Base-by-base conservation (phyloP, 2,888 invertebrate genomes). In the Drosophila meridionalis region DNA sequence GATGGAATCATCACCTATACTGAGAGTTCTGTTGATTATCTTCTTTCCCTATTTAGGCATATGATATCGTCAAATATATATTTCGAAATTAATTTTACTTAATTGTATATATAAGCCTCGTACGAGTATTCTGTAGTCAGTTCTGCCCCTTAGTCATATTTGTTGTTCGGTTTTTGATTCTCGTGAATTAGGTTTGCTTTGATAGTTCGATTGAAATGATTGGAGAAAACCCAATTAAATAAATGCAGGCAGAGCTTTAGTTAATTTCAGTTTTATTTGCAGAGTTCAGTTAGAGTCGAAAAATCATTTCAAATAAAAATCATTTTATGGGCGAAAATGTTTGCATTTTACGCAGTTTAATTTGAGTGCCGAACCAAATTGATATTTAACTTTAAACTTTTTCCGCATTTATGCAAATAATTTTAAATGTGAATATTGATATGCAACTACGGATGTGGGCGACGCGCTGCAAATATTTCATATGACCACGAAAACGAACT, bases 221-320 rank as follows among this genome's bases (percentile, higher is more conserved):
- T 78, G 74, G 63, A 74, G 71, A 36, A 69, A 75, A 66, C 57
- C 75, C 45, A 78, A 78, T 78, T 75, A 78, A 75, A 61, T 60
- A 75, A 78, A 58, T 63, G 63, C 43, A 63, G 3, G 26, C 4
- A 20, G 4, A 38, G 53, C n/a, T 38, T 47, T 43, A 63, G 38
- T 57, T 52, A 11, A 53, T 57, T 66, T 53, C 28, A 8, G n/a
- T 12, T 58, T 14, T 30, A 48, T 45, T 65, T 42, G 11, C 55
- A 28, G 26, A 48, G 42, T 12, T 50, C 32, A 12, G n/a, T 58
- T 63, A 9, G 28, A 30, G 7, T 12, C 36, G 14, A 26, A 3
- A 47, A 47, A 28, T 20, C 20, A 20, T 20, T 20, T 20, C 20
- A 20, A 47, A 7, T 2, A 11, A 28, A 28, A 20, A 34, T 52